These are phyloP conservation scores for Ptychobarbus kaznakovi DNA, from an alignment of 2,797 vertebrate species.

Conservation along the genomic window DNA sequence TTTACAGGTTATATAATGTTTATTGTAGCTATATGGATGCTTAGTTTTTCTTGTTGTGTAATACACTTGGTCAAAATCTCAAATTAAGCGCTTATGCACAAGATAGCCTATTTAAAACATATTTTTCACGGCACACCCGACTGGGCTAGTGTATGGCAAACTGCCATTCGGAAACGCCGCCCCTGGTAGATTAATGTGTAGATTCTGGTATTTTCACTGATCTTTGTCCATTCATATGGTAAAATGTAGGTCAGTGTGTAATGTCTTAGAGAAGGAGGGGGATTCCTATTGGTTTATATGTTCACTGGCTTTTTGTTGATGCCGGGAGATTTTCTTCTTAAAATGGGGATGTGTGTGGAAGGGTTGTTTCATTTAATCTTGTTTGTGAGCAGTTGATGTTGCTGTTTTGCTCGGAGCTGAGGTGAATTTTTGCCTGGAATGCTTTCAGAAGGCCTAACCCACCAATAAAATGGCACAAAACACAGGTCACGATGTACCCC, in stretches of 20 bases:
- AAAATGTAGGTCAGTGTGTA: constrained; percentile 44
- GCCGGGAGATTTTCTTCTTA: background rate
- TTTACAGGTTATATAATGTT: too few species aligned
- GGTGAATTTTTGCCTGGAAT: background rate
- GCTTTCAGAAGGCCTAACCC: background rate
- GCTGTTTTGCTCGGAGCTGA: constrained; percentile 3
- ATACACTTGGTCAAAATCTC: too few species aligned
- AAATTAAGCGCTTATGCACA: too few species aligned
- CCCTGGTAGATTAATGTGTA: background rate
- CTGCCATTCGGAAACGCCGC: too few species aligned
- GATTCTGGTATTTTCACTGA: constrained; percentile 9
- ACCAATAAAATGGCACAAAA: background rate
- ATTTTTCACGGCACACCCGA: too few species aligned
- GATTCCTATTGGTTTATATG: constrained; percentile 16
- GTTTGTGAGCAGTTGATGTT: constrained; percentile 26
- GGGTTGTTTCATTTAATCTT: constrained; percentile 32
- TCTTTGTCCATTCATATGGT: constrained; percentile 21
- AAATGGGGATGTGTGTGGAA: background rate
- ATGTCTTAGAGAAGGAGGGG: background rate
- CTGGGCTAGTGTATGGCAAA: too few species aligned
- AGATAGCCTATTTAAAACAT: too few species aligned
- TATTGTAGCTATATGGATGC: too few species aligned
- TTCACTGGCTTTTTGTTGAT: background rate
- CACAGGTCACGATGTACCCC: background rate
- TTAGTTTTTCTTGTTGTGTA: too few species aligned